Evolutionary conservation across 2,888 invertebrate genomes (phyloP), one percentile per base, ranked within the genome.

Genomic region (Macaria notata): DNA sequence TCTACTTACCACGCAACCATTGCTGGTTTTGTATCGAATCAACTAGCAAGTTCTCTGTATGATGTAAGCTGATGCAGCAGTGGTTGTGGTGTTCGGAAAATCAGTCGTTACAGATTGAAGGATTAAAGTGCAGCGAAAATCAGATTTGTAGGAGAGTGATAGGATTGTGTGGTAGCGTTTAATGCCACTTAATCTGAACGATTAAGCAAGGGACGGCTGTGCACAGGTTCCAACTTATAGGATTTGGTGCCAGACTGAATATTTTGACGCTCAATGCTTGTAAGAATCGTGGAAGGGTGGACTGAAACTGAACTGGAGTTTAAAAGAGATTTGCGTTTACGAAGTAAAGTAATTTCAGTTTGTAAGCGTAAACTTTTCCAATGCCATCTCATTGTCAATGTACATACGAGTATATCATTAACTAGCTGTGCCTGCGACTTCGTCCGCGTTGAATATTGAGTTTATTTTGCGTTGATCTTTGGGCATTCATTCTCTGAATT

Each of bases 71-170:
- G 9, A 39, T 29, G 31, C 41, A 9, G 74, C 62, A 70, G 73
- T 82, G 76, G 63, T 72, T 59, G 33, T 3, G 6, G 36, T 38
- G 31, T 4, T 45, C 7, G 31, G 31, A 52, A 61, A 63, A 71
- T 54, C 46, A 47, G 36, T 59, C 42, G 54, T 50, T 61, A 44
- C 67, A 79, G 86, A 38, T 49, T 57, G 49, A 31, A 57, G 58
- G 58, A 84, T 87, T 86, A 85, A 84, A 86, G 84, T 87, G 88
- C 85, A 86, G 78, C 83, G 81, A 77, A 81, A 88, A 89, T 84
- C 81, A 82, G 88, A 88, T 88, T 88, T 84, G 86, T 81, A 78
- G 78, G 77, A 78, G 81, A 85, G 82, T 83, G 83, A 86, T 86
- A 76, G 84, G 85, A 86, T 86, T 86, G 83, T 73, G 82, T 79